These are phyloP conservation scores for Danio kyathit DNA, from an alignment of 2,797 vertebrate genomes.

Conservation along the genomic window DNA sequence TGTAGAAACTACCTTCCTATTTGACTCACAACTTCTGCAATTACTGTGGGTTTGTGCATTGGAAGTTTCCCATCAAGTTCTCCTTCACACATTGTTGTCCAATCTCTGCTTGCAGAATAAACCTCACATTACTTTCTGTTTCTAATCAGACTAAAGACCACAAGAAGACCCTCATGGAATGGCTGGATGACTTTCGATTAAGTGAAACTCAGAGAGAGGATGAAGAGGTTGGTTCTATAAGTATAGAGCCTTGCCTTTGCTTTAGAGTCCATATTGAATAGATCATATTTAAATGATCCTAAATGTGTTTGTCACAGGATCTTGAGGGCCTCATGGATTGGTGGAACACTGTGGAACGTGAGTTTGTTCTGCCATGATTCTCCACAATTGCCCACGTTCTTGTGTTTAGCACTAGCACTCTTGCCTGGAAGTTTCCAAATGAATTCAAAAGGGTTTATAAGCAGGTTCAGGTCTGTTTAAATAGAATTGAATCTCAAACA, in stretches of 20 bases:
- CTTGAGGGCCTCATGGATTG: constrained; percentile 78
- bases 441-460: too few relatives aligned
- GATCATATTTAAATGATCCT: background rate
- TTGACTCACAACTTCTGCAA: constrained; percentile 18
- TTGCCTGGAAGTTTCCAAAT: too few relatives aligned
- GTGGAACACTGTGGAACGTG: constrained; percentile 80
- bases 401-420: too few relatives aligned
- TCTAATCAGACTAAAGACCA: constrained; percentile 64
- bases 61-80: constrained; percentile 11
- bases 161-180: constrained; percentile 71
- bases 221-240: constrained; percentile 64
- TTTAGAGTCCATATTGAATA: background rate
- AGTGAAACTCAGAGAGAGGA: constrained; percentile 56
- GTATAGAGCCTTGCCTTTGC: background rate
- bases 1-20: background rate
- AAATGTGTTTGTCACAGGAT: constrained; percentile 67
- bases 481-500: too few relatives aligned
- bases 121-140: constrained; percentile 15
- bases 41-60: constrained; percentile 9
- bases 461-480: too few relatives aligned
- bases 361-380: constrained; percentile 54
- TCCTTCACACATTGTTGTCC: constrained; percentile 6
- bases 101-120: background rate
- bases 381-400: background rate
- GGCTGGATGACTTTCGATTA: constrained; percentile 72